Percentiles rank a stretch among this genome's conserved stretches.
These are phyloP conservation scores for Pandemis heparana DNA, from an alignment of 2,888 invertebrate species.

Conservation along the genomic window DNA sequence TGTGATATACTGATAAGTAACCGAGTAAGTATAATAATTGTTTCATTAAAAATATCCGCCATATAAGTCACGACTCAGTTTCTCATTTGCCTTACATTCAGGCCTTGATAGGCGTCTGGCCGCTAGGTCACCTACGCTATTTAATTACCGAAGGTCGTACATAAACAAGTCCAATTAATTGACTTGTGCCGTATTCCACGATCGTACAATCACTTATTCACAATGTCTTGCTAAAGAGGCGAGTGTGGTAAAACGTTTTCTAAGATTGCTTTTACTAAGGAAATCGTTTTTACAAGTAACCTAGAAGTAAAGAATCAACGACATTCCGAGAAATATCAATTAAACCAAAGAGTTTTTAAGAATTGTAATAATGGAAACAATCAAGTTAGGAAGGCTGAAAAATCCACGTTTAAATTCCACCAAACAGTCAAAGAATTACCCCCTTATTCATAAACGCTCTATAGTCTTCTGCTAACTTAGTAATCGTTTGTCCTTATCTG, in stretches of 20 bases:
- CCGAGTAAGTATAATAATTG: slow-evolving; percentile 7
- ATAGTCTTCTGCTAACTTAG: no score
- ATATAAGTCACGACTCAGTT: slow-evolving; percentile 33
- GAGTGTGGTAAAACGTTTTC: neutral
- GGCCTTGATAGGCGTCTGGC: slow-evolving; percentile 24
- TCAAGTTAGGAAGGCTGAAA: no score
- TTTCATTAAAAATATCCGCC: slow-evolving; percentile 7
- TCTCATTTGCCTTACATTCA: slow-evolving; percentile 16
- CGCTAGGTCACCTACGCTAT: slow-evolving; percentile 38
- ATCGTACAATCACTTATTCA: slow-evolving; percentile 19
- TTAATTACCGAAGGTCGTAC: slow-evolving; percentile 24
- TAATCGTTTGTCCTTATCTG: no score
- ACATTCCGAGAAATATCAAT: no score
- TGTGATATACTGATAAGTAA: neutral
- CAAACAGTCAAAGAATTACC: no score
- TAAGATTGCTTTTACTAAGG: no score
- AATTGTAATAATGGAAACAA: no score
- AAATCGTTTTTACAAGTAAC: no score
- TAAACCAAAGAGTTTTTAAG: no score
- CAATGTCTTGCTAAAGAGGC: neutral
- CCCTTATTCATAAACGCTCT: no score
- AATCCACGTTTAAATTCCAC: no score
- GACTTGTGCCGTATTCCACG: slow-evolving; percentile 30
- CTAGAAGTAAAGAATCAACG: no score
- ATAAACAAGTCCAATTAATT: slow-evolving; percentile 33